These are phyloP conservation scores for Euspilapteryx auroguttella DNA, from an alignment of 2,888 invertebrate genomes.

Conservation along the genomic window DNA sequence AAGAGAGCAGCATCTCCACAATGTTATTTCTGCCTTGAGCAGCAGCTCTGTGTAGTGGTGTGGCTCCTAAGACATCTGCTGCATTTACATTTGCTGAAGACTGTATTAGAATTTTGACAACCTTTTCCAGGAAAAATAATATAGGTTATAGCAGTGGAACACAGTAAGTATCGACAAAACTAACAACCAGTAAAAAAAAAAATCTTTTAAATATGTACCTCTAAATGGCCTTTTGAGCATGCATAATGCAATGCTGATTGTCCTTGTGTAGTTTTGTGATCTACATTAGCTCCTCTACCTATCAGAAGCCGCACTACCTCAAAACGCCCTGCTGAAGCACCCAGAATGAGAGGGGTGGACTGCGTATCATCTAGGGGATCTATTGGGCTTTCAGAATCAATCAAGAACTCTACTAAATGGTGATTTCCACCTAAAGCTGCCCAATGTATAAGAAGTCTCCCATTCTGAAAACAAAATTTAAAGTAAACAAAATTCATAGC, in stretches of 20 bases:
- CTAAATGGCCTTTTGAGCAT: conserved; percentile 78
- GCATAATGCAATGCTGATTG: conserved; percentile 85
- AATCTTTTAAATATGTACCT: conserved; percentile 47
- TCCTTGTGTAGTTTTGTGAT: conserved; percentile 71
- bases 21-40: conserved; percentile 72
- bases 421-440: conserved; percentile 77
- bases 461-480: conserved; percentile 68
- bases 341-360: conserved; percentile 78
- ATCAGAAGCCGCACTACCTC: conserved; percentile 69
- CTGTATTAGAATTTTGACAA: conserved; percentile 66
- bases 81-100: conserved; percentile 72
- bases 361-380: conserved; percentile 75
- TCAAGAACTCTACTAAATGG: conserved; percentile 69
- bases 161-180: conserved; percentile 3
- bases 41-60: conserved; percentile 79
- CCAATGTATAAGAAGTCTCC: conserved; percentile 77
- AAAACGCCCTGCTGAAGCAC: conserved; percentile 74
- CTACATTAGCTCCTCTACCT: conserved; percentile 70
- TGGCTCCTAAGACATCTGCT: conserved; percentile 67
- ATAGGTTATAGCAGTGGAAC: no score
- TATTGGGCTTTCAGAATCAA: conserved; percentile 66
- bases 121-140: conserved; percentile 37
- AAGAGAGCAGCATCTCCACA: conserved; percentile 66
- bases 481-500: no score
- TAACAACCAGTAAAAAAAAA: background rate